phyloP scores from a whole-genome alignment of 2,113 vertebrate genomes.

The Podarcis muralis region DNA sequence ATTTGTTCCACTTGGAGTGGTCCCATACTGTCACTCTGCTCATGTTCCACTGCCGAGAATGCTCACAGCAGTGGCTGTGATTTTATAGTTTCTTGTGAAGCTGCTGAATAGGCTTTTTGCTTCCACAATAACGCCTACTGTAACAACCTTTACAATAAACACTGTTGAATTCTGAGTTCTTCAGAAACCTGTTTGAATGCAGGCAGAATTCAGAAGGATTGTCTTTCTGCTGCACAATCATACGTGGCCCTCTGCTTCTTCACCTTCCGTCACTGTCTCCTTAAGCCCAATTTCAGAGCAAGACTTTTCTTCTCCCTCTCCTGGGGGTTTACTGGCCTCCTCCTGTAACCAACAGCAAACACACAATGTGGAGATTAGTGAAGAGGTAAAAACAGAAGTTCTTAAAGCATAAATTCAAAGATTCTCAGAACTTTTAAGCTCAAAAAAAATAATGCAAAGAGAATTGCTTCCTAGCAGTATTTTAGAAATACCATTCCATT shows the following conservation, averaged over 20 bases:
- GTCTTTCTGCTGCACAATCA: slow-evolving; percentile 66
- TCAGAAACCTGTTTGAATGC: slow-evolving; percentile 61
- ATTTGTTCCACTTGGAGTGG: slow-evolving; percentile 58
- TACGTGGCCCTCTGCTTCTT: slow-evolving; percentile 65
- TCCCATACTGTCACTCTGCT: slow-evolving; percentile 51
- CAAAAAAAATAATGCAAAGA: not conserved
- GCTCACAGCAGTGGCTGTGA: slow-evolving; percentile 39
- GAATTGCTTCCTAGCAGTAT: not conserved
- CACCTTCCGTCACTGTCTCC: slow-evolving; percentile 27
- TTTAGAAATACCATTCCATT: not conserved
- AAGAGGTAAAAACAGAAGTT: not conserved
- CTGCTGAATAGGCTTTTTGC: slow-evolving; percentile 63
- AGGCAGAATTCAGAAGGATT: slow-evolving; percentile 53
- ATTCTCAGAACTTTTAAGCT: not conserved
- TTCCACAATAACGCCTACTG: slow-evolving; percentile 77
- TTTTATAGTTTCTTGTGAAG: slow-evolving; percentile 49
- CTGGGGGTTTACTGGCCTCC: slow-evolving; percentile 70
- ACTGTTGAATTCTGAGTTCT: slow-evolving; percentile 74
- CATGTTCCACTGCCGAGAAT: not conserved
- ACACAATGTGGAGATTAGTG: not conserved
- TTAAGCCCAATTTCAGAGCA: slow-evolving; percentile 25
- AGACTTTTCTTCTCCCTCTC: slow-evolving; percentile 52
- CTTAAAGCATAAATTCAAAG: not conserved
- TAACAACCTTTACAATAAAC: slow-evolving; percentile 77
- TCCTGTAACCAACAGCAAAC: slow-evolving; percentile 68